Conservation (phyloP, 2,797 vertebrate species). For the Odontamblyopus lacepedii region DNA sequence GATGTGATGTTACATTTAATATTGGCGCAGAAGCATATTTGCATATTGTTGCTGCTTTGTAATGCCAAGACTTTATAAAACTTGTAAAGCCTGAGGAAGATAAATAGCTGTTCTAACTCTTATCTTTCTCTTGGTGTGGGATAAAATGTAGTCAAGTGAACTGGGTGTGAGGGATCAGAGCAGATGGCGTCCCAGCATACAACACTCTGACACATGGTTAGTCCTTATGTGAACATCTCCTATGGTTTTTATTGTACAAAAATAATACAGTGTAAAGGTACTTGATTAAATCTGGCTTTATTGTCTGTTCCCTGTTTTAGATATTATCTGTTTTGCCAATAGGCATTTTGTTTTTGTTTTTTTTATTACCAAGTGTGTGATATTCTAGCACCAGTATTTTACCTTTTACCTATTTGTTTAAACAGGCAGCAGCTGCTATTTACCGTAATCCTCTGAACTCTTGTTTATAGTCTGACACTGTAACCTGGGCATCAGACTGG, state of each 20-base stretch:
- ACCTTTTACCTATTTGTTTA: constrained; percentile 9
- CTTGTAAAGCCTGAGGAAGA: background rate
- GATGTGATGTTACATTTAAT: background rate
- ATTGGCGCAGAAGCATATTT: background rate
- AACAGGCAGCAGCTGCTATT: constrained; percentile 47
- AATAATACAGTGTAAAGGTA: background rate
- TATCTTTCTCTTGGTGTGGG: background rate
- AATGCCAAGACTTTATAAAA: background rate
- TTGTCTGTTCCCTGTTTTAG: constrained; percentile 2
- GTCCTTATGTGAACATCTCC: constrained; percentile 36
- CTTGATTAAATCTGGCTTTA: background rate
- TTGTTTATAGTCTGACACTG: constrained; percentile 33
- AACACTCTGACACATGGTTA: constrained; percentile 39
- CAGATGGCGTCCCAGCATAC: constrained; percentile 71
- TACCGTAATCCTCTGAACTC: constrained; percentile 12
- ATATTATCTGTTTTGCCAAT: too few species aligned
- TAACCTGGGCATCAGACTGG: constrained; percentile 50
- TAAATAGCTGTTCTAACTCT: background rate
- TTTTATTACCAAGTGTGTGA: background rate
- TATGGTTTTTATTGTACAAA: background rate
- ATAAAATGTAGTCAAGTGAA: constrained; percentile 32
- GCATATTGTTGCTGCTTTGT: background rate
- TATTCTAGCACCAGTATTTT: background rate
- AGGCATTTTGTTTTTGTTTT: background rate
- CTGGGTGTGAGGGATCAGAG: constrained; percentile 46